A percentile compares a stretch with the other conserved stretches of the same genome.
These are phyloP conservation scores for Lasiommata megera DNA, from an alignment of 2,888 invertebrate species.

Conservation along the genomic window DNA sequence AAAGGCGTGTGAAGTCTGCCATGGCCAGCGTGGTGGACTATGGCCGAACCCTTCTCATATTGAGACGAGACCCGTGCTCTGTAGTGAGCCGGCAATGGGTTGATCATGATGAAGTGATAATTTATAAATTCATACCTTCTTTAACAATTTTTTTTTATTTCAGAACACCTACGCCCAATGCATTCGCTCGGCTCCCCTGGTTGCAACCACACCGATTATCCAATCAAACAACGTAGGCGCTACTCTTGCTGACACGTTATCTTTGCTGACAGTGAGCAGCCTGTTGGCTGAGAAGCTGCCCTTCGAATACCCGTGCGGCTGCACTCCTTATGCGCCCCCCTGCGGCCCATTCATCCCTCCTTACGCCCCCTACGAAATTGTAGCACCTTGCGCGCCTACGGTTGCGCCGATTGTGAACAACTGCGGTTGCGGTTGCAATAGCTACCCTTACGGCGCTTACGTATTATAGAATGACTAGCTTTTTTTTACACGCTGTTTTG, in stretches of 20 bases:
- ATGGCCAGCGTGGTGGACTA: too few relatives aligned
- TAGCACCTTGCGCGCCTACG: not conserved
- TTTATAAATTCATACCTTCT: too few relatives aligned
- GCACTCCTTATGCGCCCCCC: slow-evolving; percentile 4
- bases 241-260: slow-evolving; percentile 60
- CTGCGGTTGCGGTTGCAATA: slow-evolving; percentile 33
- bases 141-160: slow-evolving; percentile 19
- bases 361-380: not conserved
- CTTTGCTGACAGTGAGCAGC: slow-evolving; percentile 62
- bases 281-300: slow-evolving; percentile 58
- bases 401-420: slow-evolving; percentile 10
- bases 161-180: slow-evolving; percentile 48
- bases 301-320: slow-evolving; percentile 32
- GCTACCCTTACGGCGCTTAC: slow-evolving; percentile 23
- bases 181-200: slow-evolving; percentile 25
- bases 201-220: slow-evolving; percentile 21
- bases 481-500: too few relatives aligned
- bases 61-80: too few relatives aligned
- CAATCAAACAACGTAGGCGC: slow-evolving; percentile 47
- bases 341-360: not conserved
- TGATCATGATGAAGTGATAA: too few relatives aligned
- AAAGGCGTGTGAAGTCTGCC: too few relatives aligned
- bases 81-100: too few relatives aligned
- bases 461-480: slow-evolving; percentile 10
- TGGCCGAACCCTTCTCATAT: too few relatives aligned